Evolutionary conservation across 2,113 vertebrate genomes (phyloP).

Genomic region (Odocoileus virginianus): DNA sequence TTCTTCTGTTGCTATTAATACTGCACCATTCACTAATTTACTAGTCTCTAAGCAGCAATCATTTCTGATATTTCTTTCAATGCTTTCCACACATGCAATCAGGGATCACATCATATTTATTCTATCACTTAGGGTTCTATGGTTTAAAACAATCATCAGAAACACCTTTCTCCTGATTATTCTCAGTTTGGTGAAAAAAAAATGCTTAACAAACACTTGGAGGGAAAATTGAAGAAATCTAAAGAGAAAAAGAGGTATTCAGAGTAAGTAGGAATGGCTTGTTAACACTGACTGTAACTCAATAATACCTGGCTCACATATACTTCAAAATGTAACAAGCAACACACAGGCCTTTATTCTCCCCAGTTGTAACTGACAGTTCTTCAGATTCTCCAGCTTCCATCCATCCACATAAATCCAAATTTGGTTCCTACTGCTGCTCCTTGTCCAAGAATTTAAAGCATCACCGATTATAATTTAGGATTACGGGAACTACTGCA

Average conservation of each 20-base stretch:
- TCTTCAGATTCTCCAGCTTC: not conserved
- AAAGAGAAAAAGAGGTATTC: not conserved
- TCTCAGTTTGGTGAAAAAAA: not conserved
- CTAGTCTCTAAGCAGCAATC: not conserved
- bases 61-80: not conserved
- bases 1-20: not conserved
- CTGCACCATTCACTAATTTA: not conserved
- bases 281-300: not conserved
- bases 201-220: not conserved
- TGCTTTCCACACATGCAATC: not conserved
- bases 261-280: not conserved
- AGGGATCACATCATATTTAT: not conserved
- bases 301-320: not conserved
- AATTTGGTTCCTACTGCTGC: not conserved
- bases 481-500: not conserved
- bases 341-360: not conserved
- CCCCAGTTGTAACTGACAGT: not conserved
- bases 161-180: not conserved
- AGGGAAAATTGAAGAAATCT: not conserved
- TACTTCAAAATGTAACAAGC: not conserved
- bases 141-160: not conserved
- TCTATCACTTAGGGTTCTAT: not conserved
- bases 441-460: not conserved
- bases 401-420: not conserved
- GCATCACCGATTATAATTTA: not conserved